Evolutionary conservation across 2,888 invertebrate genomes (phyloP), one percentile per base, ranked within the genome.

Genomic region (Octonoba sinensis): DNA sequence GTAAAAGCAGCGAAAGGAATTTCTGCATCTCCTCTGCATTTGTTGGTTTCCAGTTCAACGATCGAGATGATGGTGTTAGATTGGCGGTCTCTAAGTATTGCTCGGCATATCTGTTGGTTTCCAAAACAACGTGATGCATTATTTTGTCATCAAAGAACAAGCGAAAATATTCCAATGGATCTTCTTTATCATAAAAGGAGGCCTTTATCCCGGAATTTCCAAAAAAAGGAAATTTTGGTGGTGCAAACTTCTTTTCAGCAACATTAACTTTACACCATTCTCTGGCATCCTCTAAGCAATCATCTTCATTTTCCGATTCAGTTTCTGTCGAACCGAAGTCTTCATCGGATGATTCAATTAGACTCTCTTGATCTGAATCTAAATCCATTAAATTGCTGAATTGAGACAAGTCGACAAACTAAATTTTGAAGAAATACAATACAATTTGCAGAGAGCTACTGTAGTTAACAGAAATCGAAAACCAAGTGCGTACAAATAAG

Each of bases 151-250:
- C 57, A 49, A 78, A 57, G 49, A 59, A 77, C 4, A n/a, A 16
- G 15, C 20, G n/a, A 15, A 78, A 57, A 49, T 24, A 65, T 8
- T 18, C 59, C 60, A 78, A 36, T 12, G 65, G 27, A 54, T 44
- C 47, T 24, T 4, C 36, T 18, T 44, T n/a, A 64, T 60, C 46
- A 15, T 20, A 24, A 0, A 77, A 22, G 11, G 27, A n/a, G 6
- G 47, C 20, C 46, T 74, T 65, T n/a, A 54, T 46, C 59, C 75
- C 22, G 62, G 64, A 67, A 20, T 20, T 22, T 49, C 69, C 67
- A 36, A 47, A n/a, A 44, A 76, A 76, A 16, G 67, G 69, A 62
- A 76, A 76, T 69, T 18, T 57, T 12, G 67, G 67, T n/a, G 67
- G 67, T 65, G 46, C 49, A 2, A 56, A 20, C 22, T 16, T 36